A percentile compares a stretch with the other conserved stretches of the same genome.
These are phyloP conservation scores for Trichogramma dendrolimi DNA, from an alignment of 2,888 invertebrate genomes.

Conservation along the genomic window DNA sequence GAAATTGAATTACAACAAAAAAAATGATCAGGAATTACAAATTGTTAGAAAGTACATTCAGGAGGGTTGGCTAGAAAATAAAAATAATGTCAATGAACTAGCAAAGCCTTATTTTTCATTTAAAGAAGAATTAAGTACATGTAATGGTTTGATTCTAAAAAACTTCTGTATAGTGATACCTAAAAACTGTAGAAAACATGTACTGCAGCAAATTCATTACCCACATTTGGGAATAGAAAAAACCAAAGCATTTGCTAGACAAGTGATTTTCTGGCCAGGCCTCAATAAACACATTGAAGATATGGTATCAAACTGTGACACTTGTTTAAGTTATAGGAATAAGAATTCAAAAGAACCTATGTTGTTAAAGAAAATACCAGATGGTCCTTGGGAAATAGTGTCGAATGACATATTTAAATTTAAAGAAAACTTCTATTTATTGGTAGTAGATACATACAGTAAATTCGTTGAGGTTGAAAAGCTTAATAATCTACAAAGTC, in stretches of 20 bases:
- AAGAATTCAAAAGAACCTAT: slow-evolving; percentile 26
- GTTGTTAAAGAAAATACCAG: slow-evolving; percentile 24
- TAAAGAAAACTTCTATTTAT: slow-evolving; percentile 29
- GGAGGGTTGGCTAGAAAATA: slow-evolving; percentile 30
- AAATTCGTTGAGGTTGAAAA: slow-evolving; percentile 16
- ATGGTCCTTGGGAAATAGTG: slow-evolving; percentile 24
- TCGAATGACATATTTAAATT: slow-evolving; percentile 26
- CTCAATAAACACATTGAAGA: slow-evolving; percentile 26
- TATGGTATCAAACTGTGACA: slow-evolving; percentile 15
- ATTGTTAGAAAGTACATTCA: slow-evolving; percentile 19
- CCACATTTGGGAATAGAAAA: slow-evolving; percentile 28
- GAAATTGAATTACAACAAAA: slow-evolving; percentile 23
- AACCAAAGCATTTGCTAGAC: slow-evolving; percentile 25
- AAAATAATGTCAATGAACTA: slow-evolving; percentile 16
- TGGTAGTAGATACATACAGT: slow-evolving; percentile 33
- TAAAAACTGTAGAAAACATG: slow-evolving; percentile 13
- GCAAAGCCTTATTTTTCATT: slow-evolving; percentile 27
- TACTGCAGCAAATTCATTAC: slow-evolving; percentile 26
- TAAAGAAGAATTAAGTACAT: slow-evolving; percentile 21
- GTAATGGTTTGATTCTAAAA: slow-evolving; percentile 27
- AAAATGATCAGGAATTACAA: slow-evolving; percentile 21
- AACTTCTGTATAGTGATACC: slow-evolving; percentile 27
- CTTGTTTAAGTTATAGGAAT: slow-evolving; percentile 14
- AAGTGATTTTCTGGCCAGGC: slow-evolving; percentile 27
- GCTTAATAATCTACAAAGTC: slow-evolving; percentile 4